Percentiles rank a stretch among this genome's conserved stretches.
Conservation (phyloP, 2,888 invertebrate genomes). For the Thymelicus lineola region DNA sequence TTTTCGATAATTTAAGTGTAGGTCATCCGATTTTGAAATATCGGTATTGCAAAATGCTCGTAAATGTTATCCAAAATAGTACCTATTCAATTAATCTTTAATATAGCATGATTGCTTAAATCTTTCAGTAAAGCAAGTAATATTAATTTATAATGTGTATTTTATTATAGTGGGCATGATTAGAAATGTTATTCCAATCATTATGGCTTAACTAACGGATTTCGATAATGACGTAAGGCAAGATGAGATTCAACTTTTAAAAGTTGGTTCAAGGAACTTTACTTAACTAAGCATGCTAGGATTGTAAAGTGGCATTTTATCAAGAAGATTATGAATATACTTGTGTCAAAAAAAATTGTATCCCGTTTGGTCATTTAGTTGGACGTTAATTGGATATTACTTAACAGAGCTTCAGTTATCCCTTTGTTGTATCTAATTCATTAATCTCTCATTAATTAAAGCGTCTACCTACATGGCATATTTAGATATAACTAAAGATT, state of each 20-base stretch:
- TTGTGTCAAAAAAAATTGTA: too few species aligned
- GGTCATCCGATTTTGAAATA: constrained; percentile 23
- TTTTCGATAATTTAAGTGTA: constrained; percentile 9
- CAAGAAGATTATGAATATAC: too few species aligned
- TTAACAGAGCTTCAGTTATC: too few species aligned
- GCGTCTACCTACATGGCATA: not conserved
- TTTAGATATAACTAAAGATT: not conserved
- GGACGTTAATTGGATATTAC: too few species aligned
- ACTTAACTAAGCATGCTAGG: too few species aligned
- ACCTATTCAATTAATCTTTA: too few species aligned
- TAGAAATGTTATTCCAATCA: not conserved
- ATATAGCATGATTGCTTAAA: not conserved
- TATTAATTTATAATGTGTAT: not conserved
- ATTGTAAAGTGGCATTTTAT: too few species aligned
- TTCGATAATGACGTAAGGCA: not conserved
- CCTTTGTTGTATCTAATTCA: not conserved
- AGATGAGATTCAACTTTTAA: constrained; percentile 5
- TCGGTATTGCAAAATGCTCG: not conserved
- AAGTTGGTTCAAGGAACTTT: not conserved
- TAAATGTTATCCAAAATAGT: not conserved
- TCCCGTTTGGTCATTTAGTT: too few species aligned
- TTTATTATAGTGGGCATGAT: too few species aligned
- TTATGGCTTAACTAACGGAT: not conserved
- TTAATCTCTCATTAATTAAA: not conserved
- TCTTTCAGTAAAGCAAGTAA: not conserved